These are phyloP conservation scores for Psophia crepitans DNA, from an alignment of 2,113 vertebrate genomes.

Conservation along the genomic window DNA sequence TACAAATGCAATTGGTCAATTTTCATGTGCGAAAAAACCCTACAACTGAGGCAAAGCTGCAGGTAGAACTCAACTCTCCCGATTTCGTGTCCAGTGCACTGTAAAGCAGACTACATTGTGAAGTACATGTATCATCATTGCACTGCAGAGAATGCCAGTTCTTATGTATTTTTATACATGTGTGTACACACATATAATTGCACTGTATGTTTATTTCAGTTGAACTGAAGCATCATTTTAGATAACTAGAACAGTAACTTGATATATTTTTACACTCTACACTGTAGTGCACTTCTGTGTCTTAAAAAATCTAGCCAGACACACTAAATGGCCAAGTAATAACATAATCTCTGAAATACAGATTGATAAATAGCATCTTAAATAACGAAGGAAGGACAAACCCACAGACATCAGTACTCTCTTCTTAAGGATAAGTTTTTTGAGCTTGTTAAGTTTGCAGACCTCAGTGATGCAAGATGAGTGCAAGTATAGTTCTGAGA, in stretches of 20 bases:
- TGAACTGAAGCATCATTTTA: neutral
- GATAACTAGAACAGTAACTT: neutral
- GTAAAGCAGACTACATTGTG: neutral
- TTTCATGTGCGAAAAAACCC: neutral
- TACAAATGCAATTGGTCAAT: neutral
- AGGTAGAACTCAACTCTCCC: neutral
- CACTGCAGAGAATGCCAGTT: neutral
- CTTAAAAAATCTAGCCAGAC: neutral
- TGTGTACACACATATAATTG: neutral
- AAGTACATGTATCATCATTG: neutral
- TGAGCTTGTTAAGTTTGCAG: neutral
- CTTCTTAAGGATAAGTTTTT: neutral
- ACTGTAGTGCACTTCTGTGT: neutral
- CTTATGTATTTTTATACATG: neutral
- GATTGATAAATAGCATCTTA: neutral
- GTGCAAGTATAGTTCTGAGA: neutral
- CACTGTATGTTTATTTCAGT: neutral
- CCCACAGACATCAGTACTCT: neutral
- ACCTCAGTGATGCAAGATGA: neutral
- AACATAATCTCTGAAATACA: neutral
- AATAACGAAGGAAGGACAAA: neutral
- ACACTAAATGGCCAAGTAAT: neutral
- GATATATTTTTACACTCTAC: neutral
- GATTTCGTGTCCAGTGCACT: neutral
- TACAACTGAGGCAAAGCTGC: neutral